Base-by-base conservation (phyloP, 1,140 invertebrate species). In the Schlechtendalia chinensis region DNA sequence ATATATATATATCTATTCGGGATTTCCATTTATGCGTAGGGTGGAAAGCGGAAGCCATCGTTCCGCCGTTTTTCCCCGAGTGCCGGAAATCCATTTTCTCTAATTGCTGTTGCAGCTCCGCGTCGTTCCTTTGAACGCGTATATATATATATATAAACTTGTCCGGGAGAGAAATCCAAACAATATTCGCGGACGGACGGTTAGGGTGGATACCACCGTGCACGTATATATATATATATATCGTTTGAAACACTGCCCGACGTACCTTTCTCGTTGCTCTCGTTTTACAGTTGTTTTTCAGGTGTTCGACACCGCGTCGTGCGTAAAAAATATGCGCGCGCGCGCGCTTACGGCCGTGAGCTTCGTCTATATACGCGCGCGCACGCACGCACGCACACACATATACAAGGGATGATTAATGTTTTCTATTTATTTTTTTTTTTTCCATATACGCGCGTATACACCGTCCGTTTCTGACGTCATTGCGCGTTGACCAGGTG, bases 61-160 rank as follows among this genome's bases (percentile, higher is more conserved):
- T 77, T 77, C 58, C 74, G 45, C 75, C 75, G 58, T 79, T 79
- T 79, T 79, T 79, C 58, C 39, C 58, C 58, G 58, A 79, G 75
- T 79, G 75, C 75, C 75, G 75, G 75, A 79, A 63, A 79, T 79
- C 75, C 75, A 79, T 79, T 79, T 79, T 79, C 75, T 79, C 75
- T 79, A 79, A 79, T 79, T 79, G 75, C 75, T 79, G n/a, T 16
- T n/a, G 58, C 75, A 63, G 56, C 5, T 17, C 12, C 5, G 32
- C 29, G n/a, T 17, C 54, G n/a, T 58, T 50, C 58, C 50, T 79
- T 79, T 79, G 75, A 79, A 79, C 32, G 32, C 8, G 8, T 39
- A 39, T 39, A 39, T 39, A 39, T 39, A n/a, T n/a, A n/a, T n/a
- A n/a, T n/a, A n/a, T n/a, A n/a, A 77, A 79, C 29, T 29, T 39